These are phyloP conservation scores for Meteorus sp. DNA, from an alignment of 1,140 invertebrate species.

Conservation along the genomic window DNA sequence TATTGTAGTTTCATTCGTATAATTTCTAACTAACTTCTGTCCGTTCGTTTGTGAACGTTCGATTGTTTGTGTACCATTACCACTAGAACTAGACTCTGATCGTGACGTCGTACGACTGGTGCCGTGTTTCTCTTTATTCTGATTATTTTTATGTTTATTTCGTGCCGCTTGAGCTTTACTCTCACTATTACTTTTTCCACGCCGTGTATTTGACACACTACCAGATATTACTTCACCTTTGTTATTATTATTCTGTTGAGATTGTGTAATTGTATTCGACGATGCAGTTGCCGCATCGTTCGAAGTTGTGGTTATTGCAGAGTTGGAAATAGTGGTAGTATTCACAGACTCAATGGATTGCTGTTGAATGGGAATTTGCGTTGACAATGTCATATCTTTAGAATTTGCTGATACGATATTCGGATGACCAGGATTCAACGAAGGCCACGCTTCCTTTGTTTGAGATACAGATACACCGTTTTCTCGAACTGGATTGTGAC, in stretches of 20 bases:
- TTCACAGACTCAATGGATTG: slow-evolving; percentile 1
- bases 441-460: slow-evolving; percentile 74
- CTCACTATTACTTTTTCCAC: slow-evolving; percentile 57
- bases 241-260: slow-evolving; percentile 55
- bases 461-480: slow-evolving; percentile 50
- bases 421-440: slow-evolving; percentile 58
- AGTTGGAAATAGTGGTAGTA: background rate
- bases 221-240: slow-evolving; percentile 45
- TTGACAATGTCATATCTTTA: slow-evolving; percentile 1
- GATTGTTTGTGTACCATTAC: background rate
- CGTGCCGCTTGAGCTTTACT: slow-evolving; percentile 56
- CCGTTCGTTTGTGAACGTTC: slow-evolving; percentile 14
- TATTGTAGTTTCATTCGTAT: slow-evolving; percentile 1
- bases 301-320: slow-evolving; percentile 17
- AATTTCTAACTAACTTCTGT: slow-evolving; percentile 15
- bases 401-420: slow-evolving; percentile 41
- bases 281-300: slow-evolving; percentile 37
- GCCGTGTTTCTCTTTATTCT: slow-evolving; percentile 56
- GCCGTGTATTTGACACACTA: slow-evolving; percentile 37
- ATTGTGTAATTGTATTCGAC: slow-evolving; percentile 46
- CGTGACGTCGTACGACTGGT: slow-evolving; percentile 40
- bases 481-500: slow-evolving; percentile 52
- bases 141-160: slow-evolving; percentile 58
- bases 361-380: slow-evolving; percentile 33
- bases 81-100: slow-evolving; percentile 41